Percentiles rank a stretch among this genome's conserved stretches.
phyloP scores from a whole-genome alignment of 2,113 vertebrate genomes.

The Montifringilla adamsi region DNA sequence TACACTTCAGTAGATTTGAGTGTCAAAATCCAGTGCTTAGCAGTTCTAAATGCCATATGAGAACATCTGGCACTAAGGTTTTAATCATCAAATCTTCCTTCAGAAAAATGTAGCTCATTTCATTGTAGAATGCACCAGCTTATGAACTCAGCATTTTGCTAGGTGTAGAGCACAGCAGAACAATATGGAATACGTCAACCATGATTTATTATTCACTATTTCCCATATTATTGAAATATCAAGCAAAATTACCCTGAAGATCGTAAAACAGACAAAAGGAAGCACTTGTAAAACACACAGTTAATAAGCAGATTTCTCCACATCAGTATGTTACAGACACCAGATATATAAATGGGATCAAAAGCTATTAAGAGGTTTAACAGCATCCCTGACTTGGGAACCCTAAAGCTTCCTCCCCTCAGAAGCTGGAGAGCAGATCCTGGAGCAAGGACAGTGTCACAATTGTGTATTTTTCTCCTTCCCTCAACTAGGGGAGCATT shows the following conservation, averaged over 20 bases:
- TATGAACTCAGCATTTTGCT: background rate
- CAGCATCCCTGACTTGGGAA: background rate
- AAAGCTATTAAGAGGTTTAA: background rate
- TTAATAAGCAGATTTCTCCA: background rate
- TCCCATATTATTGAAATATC: background rate
- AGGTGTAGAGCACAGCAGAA: background rate
- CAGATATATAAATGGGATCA: background rate
- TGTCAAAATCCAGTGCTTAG: background rate
- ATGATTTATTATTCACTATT: background rate
- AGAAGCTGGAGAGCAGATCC: accelerated
- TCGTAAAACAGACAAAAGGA: background rate
- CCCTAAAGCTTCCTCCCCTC: background rate
- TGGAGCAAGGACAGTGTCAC: background rate
- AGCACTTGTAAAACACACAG: background rate
- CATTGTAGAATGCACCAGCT: background rate
- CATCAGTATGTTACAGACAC: background rate
- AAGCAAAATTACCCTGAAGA: background rate
- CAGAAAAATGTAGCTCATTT: background rate
- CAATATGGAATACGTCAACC: background rate
- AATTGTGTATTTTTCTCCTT: background rate
- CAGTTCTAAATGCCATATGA: background rate
- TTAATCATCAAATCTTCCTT: background rate
- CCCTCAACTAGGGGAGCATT: background rate
- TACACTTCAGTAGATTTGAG: background rate
- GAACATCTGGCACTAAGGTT: background rate